Evolutionary conservation across 2,797 vertebrate species (phyloP).

Genomic region (Notamacropus eugenii): DNA sequence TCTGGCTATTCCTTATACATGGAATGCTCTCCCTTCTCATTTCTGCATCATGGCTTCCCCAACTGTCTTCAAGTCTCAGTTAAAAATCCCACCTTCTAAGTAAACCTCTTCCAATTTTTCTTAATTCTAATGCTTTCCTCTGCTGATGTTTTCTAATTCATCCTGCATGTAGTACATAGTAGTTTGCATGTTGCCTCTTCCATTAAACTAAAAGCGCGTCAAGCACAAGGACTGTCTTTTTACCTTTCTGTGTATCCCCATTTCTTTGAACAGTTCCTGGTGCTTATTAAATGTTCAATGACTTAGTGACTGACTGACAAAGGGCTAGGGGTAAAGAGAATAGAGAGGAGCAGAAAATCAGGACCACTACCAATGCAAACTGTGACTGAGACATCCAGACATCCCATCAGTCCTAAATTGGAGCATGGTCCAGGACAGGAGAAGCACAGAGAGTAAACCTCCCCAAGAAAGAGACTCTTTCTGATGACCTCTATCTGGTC

Average conservation of each 20-base stretch:
- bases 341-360: not conserved
- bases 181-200: not conserved
- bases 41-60: not conserved
- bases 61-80: not conserved
- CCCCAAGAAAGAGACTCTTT: not conserved
- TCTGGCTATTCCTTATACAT: not conserved
- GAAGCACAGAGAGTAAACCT: not conserved
- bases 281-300: not conserved
- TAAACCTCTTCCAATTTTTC: not conserved
- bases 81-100: not conserved
- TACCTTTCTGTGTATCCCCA: not conserved
- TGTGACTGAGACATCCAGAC: not conserved
- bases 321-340: not conserved
- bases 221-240: not conserved
- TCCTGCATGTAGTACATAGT: not conserved
- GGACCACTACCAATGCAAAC: not conserved
- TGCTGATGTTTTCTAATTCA: not conserved
- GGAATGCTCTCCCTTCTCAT: not conserved
- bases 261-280: not conserved
- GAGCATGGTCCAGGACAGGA: not conserved
- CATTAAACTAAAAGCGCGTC: not conserved
- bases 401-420: not conserved
- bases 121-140: not conserved
- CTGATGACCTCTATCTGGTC: not conserved
- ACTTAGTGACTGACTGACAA: not conserved